A percentile compares a stretch with the other conserved stretches of the same genome.
phyloP scores from a whole-genome alignment of 2,113 vertebrate species.

The Stegostoma tigrinum region DNA sequence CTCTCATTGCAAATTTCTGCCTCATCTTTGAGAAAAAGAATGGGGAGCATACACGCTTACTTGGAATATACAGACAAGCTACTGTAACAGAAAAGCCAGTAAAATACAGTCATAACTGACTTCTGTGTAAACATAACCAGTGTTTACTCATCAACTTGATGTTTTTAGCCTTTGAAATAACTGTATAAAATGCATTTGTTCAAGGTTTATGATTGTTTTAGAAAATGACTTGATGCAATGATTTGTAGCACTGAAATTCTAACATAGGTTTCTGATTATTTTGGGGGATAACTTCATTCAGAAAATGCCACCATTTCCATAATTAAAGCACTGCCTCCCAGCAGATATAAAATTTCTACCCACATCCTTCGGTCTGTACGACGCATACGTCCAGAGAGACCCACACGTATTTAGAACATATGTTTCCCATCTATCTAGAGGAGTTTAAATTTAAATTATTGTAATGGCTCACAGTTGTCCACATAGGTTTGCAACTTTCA shows the following conservation, averaged over 20 bases:
- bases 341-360: neutral
- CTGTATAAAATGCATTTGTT: neutral
- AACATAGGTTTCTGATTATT: neutral
- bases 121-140: too few species aligned
- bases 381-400: neutral
- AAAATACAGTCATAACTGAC: neutral
- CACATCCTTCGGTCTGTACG: neutral
- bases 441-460: neutral
- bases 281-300: neutral
- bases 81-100: neutral
- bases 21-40: neutral
- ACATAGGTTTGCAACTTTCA: neutral
- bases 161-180: neutral
- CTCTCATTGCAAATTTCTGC: neutral
- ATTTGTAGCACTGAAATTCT: neutral
- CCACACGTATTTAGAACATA: neutral
- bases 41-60: neutral
- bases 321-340: neutral
- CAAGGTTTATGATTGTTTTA: neutral
- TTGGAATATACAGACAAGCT: neutral
- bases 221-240: neutral
- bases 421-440: neutral
- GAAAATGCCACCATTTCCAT: neutral
- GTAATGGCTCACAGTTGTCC: neutral
- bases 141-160: neutral